phyloP scores from a whole-genome alignment of 92 coral and sea anemone genomes.

The Phenganax marumi region DNA sequence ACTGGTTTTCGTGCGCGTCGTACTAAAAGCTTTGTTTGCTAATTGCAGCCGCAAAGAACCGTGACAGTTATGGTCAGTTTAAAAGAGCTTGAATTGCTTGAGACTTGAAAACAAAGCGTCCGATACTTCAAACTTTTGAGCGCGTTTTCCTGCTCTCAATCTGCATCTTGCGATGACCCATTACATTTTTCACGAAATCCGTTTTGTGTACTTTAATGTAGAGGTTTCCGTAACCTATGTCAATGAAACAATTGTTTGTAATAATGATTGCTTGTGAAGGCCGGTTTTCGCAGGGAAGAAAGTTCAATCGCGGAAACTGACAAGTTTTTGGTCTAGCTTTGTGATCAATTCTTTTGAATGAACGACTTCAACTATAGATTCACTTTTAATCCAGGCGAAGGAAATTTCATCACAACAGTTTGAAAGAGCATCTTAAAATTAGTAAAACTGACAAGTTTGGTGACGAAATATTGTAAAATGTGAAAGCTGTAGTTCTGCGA shows the following conservation, averaged over 20 bases:
- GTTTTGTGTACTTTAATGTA: conserved; percentile 1
- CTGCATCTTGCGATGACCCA: background rate
- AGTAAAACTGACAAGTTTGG: too few relatives aligned
- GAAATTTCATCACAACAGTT: too few relatives aligned
- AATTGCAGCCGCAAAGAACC: conserved; percentile 30
- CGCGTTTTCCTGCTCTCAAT: background rate
- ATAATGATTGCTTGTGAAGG: too few relatives aligned
- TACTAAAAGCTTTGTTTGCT: conserved; percentile 26
- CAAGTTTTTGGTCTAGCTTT: too few relatives aligned
- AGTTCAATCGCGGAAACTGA: too few relatives aligned
- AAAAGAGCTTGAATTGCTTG: background rate
- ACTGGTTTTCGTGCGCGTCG: conserved; percentile 8
- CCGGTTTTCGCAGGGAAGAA: too few relatives aligned
- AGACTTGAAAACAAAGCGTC: conserved; percentile 2
- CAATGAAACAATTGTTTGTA: background rate
- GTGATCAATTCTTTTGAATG: too few relatives aligned
- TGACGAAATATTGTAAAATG: too few relatives aligned
- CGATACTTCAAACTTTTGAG: background rate
- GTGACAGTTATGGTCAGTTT: conserved; percentile 9
- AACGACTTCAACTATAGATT: too few relatives aligned
- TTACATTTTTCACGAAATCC: conserved; percentile 10
- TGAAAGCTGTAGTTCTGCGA: too few relatives aligned
- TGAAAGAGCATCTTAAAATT: too few relatives aligned
- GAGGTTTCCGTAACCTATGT: background rate
- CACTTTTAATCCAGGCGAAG: too few relatives aligned